A percentile compares a stretch with the other conserved stretches of the same genome.
Conservation (phyloP, 2,797 vertebrate genomes). For the Varecia variegata region DNA sequence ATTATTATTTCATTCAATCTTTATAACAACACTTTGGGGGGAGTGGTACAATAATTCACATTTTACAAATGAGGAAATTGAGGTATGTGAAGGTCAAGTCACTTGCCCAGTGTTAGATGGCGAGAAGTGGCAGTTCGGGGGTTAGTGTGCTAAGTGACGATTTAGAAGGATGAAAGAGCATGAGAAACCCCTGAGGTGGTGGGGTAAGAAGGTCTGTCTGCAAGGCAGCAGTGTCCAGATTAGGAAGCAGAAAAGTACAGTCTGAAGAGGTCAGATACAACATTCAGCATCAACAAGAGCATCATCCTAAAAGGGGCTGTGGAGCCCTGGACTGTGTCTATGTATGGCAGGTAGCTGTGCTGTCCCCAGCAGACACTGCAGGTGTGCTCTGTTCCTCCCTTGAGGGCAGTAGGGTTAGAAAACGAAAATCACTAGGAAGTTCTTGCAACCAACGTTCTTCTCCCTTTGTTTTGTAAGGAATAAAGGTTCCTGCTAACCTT, state of each 20-base stretch:
- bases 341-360: neutral
- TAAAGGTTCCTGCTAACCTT: neutral
- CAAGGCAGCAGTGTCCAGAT: neutral
- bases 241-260: neutral
- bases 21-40: neutral
- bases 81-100: neutral
- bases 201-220: neutral
- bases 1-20: neutral
- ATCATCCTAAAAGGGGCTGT: neutral
- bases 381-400: neutral
- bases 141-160: neutral
- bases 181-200: neutral
- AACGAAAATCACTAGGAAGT: neutral
- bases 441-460: neutral
- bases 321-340: accelerated
- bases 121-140: neutral
- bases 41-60: neutral
- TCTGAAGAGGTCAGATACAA: neutral
- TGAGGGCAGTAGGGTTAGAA: neutral
- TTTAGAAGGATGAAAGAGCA: neutral
- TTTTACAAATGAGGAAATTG: neutral
- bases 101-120: neutral
- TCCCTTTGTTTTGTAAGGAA: neutral
- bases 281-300: neutral
- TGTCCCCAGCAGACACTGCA: neutral